Evolutionary conservation across 2,113 vertebrate species (phyloP).

Genomic region (Erythrocercus mccallii): DNA sequence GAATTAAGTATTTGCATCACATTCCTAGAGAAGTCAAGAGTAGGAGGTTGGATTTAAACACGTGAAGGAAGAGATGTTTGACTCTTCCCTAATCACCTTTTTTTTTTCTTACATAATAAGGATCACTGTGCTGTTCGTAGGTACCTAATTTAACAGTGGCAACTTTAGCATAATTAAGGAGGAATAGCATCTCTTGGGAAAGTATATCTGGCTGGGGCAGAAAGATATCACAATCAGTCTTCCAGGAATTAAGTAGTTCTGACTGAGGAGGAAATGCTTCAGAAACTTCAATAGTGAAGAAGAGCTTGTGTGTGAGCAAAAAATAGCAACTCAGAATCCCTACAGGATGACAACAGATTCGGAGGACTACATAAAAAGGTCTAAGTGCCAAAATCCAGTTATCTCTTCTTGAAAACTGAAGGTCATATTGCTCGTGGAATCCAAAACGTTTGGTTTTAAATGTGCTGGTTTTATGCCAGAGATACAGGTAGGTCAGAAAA

Average conservation of each 20-base stretch:
- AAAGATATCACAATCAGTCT: neutral
- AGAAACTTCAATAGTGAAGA: neutral
- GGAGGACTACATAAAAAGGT: neutral
- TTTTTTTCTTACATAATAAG: neutral
- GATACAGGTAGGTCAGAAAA: neutral
- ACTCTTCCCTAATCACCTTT: accelerated
- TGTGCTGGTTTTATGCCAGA: neutral
- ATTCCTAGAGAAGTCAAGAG: neutral
- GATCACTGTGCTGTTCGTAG: neutral
- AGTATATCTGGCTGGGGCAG: neutral
- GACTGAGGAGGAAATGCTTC: neutral
- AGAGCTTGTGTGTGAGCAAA: neutral
- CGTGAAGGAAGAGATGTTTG: neutral
- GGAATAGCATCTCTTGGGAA: neutral
- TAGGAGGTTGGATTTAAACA: neutral
- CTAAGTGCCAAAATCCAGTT: neutral
- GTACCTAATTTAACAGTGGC: neutral
- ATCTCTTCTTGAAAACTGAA: neutral
- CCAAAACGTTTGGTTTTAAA: neutral
- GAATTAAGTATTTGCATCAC: neutral
- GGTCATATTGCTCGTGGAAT: neutral
- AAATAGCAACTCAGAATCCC: neutral
- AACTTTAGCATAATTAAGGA: neutral
- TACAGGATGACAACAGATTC: neutral
- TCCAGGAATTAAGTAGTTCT: neutral